A percentile compares a stretch with the other conserved stretches of the same genome.
Evolutionary conservation across 1,140 invertebrate species (phyloP).

Genomic region (Phymastichus coffea): DNA sequence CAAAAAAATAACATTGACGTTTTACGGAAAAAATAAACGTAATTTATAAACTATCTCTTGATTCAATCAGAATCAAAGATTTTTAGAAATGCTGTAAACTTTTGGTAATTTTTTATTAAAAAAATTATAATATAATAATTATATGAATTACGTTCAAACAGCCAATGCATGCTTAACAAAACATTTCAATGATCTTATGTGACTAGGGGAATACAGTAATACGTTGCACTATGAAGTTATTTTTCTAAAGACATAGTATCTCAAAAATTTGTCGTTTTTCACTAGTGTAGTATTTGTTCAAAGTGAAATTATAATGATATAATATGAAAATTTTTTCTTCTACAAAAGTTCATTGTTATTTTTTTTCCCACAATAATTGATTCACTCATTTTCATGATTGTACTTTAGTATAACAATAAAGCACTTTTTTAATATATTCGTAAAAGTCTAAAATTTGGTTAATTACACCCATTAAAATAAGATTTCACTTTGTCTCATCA

Average conservation of each 20-base stretch:
- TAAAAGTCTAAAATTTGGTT: not conserved
- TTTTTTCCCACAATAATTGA: not conserved
- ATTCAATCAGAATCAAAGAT: not conserved
- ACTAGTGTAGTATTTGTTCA: not conserved
- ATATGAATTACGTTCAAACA: too few relatives aligned
- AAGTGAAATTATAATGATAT: not conserved
- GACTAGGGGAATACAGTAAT: constrained; percentile 24
- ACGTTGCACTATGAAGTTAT: not conserved
- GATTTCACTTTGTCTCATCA: constrained; percentile 6
- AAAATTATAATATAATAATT: constrained; percentile 10
- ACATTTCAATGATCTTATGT: constrained; percentile 14
- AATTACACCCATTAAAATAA: constrained; percentile 19
- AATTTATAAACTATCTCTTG: constrained; percentile 5
- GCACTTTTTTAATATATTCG: not conserved
- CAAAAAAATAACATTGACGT: constrained; percentile 6
- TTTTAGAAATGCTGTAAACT: not conserved
- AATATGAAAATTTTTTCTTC: not conserved
- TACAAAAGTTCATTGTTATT: constrained; percentile 1
- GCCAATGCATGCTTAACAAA: not conserved
- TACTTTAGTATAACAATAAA: constrained; percentile 1
- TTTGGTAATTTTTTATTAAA: constrained; percentile 6
- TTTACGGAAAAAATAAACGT: not conserved
- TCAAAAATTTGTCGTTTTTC: not conserved
- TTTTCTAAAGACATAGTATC: not conserved
- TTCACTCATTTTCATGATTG: not conserved